Base-by-base conservation (phyloP, 1,140 invertebrate species). In the Spodoptera frugiperda region DNA sequence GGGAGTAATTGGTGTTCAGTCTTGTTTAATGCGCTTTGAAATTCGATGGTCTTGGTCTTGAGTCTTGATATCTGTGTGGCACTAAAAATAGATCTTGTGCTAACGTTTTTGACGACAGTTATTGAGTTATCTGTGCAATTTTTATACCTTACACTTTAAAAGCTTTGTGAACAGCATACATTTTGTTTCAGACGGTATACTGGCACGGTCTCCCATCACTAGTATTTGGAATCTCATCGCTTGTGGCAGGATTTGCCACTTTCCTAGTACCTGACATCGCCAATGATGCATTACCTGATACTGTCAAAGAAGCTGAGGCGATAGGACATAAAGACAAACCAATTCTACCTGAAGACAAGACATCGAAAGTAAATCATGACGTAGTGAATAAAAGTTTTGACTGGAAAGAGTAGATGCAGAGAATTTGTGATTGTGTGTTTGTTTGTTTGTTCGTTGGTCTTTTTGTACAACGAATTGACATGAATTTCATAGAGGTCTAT, bases 221-320 rank as follows among this genome's bases (percentile, higher is more conserved):
- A 1, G 67, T 89, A 1, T 91, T 91, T 39, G 89, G 91, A 0
- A 21, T 82, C 8, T 63, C 74, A 0, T 81, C 91, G 0, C 17
- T 90, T 8, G 21, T 91, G 3, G 91, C 89, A 48, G 90, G 88
- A 0, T 48, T 89, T 1, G 74, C 87, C 0, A 91, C 91, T 0
- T 76, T 92, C 12, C 53, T 90, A 8, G 89, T 91, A 1, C 88
- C 91, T 2, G 91, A 93, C 46, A 80, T 89, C 1, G 84, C 82
- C 1, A 86, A 89, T n/a, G 86, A 89, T 17, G 63, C 88, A 10
- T 71, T 93, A 46, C 91, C 91, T 1, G 90, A 93, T 68, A 93
- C 91, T 14, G 86, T 93, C 0, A 78, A 78, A 6, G 79, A 93
- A 75, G 91, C 91, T 2, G 91, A 92, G 67, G 44, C 63, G 14